Percentiles rank a stretch among this genome's conserved stretches.
Conservation (phyloP, 1,140 invertebrate species). For the Galendromus occidentalis region DNA sequence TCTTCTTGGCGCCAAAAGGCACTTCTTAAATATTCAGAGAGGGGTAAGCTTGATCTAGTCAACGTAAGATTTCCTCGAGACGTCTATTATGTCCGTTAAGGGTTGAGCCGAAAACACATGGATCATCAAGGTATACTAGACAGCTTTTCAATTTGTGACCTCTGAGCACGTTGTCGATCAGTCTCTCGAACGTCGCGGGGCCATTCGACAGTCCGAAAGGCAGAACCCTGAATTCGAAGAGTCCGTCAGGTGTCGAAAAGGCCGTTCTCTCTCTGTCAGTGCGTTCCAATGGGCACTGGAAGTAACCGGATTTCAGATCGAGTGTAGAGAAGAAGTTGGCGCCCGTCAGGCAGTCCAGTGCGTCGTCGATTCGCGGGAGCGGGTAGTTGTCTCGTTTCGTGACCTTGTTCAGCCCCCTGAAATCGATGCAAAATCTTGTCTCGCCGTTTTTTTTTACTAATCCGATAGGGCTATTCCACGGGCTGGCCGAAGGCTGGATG, state of each 20-base stretch:
- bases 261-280: no score
- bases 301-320: slow-evolving; percentile 31
- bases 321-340: slow-evolving; percentile 28
- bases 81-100: slow-evolving; percentile 17
- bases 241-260: slow-evolving; percentile 27
- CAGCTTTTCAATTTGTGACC: slow-evolving; percentile 18
- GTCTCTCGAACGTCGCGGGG: no score
- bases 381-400: slow-evolving; percentile 31
- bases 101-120: slow-evolving; percentile 16
- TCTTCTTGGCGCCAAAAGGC: not conserved
- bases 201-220: slow-evolving; percentile 31
- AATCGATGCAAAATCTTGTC: slow-evolving; percentile 31
- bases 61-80: not conserved
- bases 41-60: not conserved
- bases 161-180: no score
- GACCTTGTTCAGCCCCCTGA: slow-evolving; percentile 29
- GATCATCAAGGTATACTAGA: slow-evolving; percentile 24
- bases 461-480: slow-evolving; percentile 13
- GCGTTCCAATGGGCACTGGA: no score
- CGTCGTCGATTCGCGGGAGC: slow-evolving; percentile 30
- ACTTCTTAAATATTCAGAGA: slow-evolving; percentile 15
- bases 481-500: not conserved
- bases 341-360: slow-evolving; percentile 25
- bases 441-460: slow-evolving; percentile 26
- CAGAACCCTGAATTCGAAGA: slow-evolving; percentile 27